Percentiles rank a stretch among this genome's conserved stretches.
These are phyloP conservation scores for Sminthurinus aureus DNA, from an alignment of 2,888 invertebrate genomes.

Conservation along the genomic window DNA sequence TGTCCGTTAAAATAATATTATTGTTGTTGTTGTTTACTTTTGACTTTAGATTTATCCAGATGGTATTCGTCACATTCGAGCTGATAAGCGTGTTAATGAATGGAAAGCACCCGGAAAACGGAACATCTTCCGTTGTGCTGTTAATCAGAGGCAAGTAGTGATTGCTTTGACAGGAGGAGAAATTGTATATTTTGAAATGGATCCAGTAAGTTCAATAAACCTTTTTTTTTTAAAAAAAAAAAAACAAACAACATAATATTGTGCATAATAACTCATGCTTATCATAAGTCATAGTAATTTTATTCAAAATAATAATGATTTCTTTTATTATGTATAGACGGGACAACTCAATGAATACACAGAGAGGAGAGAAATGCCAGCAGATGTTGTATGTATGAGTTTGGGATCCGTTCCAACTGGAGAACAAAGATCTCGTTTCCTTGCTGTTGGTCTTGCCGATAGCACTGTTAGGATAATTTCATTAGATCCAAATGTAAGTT, in stretches of 20 bases:
- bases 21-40: not conserved
- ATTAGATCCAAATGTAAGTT: conserved; percentile 84
- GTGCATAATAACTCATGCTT: not conserved
- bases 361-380: conserved; percentile 94
- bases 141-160: conserved; percentile 97
- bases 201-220: conserved; percentile 79
- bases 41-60: conserved; percentile 86
- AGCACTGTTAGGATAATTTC: conserved; percentile 98
- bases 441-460: conserved; percentile 94
- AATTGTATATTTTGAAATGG: conserved; percentile 99
- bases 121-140: conserved; percentile 95
- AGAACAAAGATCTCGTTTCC: conserved; percentile 93
- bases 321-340: conserved; percentile 74
- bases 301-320: not conserved
- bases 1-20: too few relatives aligned
- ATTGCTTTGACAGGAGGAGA: conserved; percentile 97
- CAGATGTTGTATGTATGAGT: conserved; percentile 98
- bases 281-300: not conserved
- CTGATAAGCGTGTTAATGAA: conserved; percentile 97
- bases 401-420: conserved; percentile 93
- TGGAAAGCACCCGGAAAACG: conserved; percentile 99
- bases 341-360: conserved; percentile 98
- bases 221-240: not conserved
- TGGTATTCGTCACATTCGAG: conserved; percentile 97
- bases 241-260: not conserved